phyloP scores from a whole-genome alignment of 2,888 invertebrate species.

The Troilus luridus region DNA sequence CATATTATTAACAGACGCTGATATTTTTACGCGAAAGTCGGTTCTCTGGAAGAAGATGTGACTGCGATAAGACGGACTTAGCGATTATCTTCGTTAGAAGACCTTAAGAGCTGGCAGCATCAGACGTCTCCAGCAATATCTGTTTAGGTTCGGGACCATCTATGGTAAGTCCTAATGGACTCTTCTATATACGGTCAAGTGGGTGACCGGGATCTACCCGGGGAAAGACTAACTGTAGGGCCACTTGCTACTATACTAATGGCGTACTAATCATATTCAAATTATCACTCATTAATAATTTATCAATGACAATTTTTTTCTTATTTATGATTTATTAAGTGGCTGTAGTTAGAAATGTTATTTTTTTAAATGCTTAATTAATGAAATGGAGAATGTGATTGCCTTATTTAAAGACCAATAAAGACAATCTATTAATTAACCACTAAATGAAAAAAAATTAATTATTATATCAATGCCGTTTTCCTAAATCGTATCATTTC shows the following conservation, averaged over 20 bases:
- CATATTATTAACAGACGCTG: not conserved
- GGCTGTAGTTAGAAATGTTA: too few relatives aligned
- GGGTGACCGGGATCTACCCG: slow-evolving; percentile 7
- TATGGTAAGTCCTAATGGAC: not conserved
- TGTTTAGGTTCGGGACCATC: not conserved
- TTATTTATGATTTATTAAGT: too few relatives aligned
- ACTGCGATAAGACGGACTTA: not conserved
- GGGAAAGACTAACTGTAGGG: not conserved
- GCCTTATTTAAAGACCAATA: too few relatives aligned
- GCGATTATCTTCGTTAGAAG: not conserved
- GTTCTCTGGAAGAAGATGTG: not conserved
- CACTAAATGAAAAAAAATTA: too few relatives aligned
- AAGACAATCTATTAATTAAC: too few relatives aligned
- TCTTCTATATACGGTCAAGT: not conserved
- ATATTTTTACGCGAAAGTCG: not conserved
- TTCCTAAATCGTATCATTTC: too few relatives aligned
- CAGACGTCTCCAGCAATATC: not conserved
- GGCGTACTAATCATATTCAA: not conserved
- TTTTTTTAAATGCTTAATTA: too few relatives aligned
- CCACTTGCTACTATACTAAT: not conserved
- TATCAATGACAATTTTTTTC: too few relatives aligned
- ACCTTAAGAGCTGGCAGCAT: not conserved
- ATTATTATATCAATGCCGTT: too few relatives aligned
- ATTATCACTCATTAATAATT: not conserved
- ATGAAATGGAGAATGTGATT: too few relatives aligned